These are phyloP conservation scores for Acrossocheilus wenchowensis DNA, from an alignment of 2,797 vertebrate genomes.

Conservation along the genomic window DNA sequence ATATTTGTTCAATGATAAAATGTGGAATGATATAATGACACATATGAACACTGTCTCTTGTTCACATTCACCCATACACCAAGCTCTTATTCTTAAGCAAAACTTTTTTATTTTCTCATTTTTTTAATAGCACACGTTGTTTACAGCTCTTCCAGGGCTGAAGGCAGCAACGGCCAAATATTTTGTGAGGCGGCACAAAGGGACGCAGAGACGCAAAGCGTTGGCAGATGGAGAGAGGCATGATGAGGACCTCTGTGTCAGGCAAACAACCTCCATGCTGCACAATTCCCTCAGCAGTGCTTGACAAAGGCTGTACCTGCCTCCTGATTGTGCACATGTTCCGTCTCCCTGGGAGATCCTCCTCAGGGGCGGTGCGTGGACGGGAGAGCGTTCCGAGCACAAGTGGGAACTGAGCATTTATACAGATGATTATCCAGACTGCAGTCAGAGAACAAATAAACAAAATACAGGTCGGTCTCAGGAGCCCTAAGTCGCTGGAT, in stretches of 20 bases:
- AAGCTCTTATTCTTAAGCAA: not conserved
- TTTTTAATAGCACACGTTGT: constrained; percentile 37
- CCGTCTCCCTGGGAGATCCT: constrained; percentile 57
- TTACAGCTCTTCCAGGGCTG: constrained; percentile 44
- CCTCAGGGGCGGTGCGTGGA: constrained; percentile 49
- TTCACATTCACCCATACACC: not conserved
- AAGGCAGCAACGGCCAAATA: constrained; percentile 46
- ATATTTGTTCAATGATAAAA: not conserved
- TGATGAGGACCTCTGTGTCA: constrained; percentile 62
- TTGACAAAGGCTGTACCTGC: constrained; percentile 74
- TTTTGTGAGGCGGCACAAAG: constrained; percentile 53
- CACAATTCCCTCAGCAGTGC: constrained; percentile 62
- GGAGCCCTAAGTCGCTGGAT: constrained; percentile 57
- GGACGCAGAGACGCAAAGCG: constrained; percentile 41
- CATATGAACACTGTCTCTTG: not conserved
- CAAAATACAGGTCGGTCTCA: constrained; percentile 65
- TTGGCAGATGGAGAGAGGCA: constrained; percentile 68
- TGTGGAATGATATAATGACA: not conserved
- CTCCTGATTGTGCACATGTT: constrained; percentile 49
- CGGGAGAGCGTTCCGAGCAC: constrained; percentile 42
- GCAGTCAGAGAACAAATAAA: constrained; percentile 75
- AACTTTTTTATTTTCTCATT: not conserved
- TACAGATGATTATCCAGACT: constrained; percentile 72
- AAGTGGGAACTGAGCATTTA: constrained; percentile 64
- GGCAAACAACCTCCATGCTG: constrained; percentile 61